Percentiles rank a stretch among this genome's conserved stretches.
These are phyloP conservation scores for Calephelis nemesis DNA, from an alignment of 1,140 invertebrate genomes.

Conservation along the genomic window DNA sequence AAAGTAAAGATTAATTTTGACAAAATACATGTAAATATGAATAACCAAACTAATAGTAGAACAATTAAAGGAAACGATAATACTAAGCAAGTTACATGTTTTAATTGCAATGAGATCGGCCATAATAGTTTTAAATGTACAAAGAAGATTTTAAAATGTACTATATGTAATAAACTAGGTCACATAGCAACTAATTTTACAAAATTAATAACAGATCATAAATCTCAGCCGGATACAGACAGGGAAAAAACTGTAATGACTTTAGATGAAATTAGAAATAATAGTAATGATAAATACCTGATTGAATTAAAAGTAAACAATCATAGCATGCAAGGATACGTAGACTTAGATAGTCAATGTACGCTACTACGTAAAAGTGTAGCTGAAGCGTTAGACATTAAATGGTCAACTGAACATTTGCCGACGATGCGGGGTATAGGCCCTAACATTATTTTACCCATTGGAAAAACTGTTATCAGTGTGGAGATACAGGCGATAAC, in stretches of 20 bases:
- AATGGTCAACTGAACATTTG: slow-evolving; percentile 7
- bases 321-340: neutral
- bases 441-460: neutral
- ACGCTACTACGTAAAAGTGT: slow-evolving; percentile 17
- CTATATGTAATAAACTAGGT: slow-evolving; percentile 22
- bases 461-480: neutral
- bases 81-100: neutral
- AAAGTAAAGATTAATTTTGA: too few relatives aligned
- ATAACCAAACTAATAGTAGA: too few relatives aligned
- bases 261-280: neutral
- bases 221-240: neutral
- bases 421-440: slow-evolving; percentile 23
- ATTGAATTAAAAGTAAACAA: slow-evolving; percentile 20
- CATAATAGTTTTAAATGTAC: neutral
- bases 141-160: slow-evolving; percentile 7
- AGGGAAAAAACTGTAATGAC: too few relatives aligned
- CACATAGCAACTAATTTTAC: neutral
- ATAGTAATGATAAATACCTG: slow-evolving; percentile 16
- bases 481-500: slow-evolving; percentile 17
- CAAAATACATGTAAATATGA: too few relatives aligned
- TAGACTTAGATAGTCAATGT: slow-evolving; percentile 30
- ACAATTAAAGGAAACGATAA: neutral
- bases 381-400: neutral
- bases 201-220: neutral
- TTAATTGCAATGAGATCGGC: neutral